These are phyloP conservation scores for Amniataba percoides DNA, from an alignment of 2,797 vertebrate species.

Conservation along the genomic window DNA sequence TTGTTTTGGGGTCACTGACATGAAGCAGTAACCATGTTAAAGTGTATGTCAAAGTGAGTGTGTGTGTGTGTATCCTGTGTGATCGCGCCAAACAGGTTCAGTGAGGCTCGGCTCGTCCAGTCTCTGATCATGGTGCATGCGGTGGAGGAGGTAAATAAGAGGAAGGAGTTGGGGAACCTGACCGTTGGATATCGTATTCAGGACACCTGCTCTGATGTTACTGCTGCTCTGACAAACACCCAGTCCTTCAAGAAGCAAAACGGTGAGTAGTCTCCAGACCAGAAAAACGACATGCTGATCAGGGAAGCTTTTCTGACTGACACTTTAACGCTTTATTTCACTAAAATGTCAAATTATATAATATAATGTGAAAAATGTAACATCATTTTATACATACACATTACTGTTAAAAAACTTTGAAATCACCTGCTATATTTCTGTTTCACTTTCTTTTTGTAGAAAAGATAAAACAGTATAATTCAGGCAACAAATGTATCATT, in stretches of 20 bases:
- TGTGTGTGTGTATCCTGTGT: neutral
- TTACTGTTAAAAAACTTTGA: too few species aligned
- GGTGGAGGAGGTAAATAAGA: conserved; percentile 87
- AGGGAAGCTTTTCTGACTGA: neutral
- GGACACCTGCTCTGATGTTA: conserved; percentile 88
- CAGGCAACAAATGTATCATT: too few species aligned
- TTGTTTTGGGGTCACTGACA: neutral
- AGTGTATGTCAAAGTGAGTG: neutral
- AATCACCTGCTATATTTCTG: too few species aligned
- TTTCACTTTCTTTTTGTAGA: too few species aligned
- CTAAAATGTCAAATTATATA: too few species aligned
- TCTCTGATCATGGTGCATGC: conserved; percentile 88
- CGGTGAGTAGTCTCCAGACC: conserved; percentile 7
- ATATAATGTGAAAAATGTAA: neutral
- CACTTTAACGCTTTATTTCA: too few species aligned
- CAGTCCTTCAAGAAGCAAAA: conserved; percentile 58
- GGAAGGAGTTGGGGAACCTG: conserved; percentile 80
- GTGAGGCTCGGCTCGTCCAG: conserved; percentile 77
- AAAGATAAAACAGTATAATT: too few species aligned
- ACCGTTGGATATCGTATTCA: conserved; percentile 88
- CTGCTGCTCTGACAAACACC: conserved; percentile 74
- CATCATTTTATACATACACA: neutral
- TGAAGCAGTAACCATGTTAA: neutral
- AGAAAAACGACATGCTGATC: neutral
- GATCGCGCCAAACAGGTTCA: conserved; percentile 27